phyloP scores from a whole-genome alignment of 2,888 invertebrate genomes.

The Lysandra bellargus region DNA sequence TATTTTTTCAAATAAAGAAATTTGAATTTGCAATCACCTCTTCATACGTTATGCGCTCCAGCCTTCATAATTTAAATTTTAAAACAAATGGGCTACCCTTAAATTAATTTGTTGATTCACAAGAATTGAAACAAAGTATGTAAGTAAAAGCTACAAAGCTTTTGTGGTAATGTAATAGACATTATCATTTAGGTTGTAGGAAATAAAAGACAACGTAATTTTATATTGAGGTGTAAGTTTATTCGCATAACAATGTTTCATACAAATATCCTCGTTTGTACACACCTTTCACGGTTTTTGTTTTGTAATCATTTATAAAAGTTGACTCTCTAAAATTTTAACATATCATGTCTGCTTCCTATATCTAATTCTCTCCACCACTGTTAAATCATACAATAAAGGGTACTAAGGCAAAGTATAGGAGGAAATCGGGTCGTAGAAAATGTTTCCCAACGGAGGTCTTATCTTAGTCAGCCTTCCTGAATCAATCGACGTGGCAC shows the following conservation, averaged over 20 bases:
- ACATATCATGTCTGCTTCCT: constrained; percentile 80
- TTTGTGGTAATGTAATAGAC: no score
- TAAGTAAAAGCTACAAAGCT: no score
- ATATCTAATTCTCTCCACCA: constrained; percentile 77
- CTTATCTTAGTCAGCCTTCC: constrained; percentile 65
- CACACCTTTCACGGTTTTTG: constrained; percentile 76
- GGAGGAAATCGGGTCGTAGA: constrained; percentile 63
- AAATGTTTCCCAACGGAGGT: constrained; percentile 64
- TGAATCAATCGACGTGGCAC: constrained; percentile 61
- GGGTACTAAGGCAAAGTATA: constrained; percentile 74
- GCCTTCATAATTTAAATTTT: no score
- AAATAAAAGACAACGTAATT: constrained; percentile 74
- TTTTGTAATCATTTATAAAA: constrained; percentile 79
- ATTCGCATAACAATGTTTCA: constrained; percentile 81
- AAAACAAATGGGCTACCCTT: no score
- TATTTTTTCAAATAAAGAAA: no score
- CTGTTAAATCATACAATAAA: constrained; percentile 71
- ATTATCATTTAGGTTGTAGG: neutral
- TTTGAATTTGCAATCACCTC: no score
- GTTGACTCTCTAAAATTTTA: constrained; percentile 79
- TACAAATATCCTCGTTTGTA: constrained; percentile 81
- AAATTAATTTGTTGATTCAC: no score
- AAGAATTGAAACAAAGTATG: no score
- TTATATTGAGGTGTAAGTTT: constrained; percentile 81
- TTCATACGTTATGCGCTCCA: no score